A percentile compares a stretch with the other conserved stretches of the same genome.
Evolutionary conservation across 2,888 invertebrate genomes (phyloP).

Genomic region (Gastrophysa polygoni): DNA sequence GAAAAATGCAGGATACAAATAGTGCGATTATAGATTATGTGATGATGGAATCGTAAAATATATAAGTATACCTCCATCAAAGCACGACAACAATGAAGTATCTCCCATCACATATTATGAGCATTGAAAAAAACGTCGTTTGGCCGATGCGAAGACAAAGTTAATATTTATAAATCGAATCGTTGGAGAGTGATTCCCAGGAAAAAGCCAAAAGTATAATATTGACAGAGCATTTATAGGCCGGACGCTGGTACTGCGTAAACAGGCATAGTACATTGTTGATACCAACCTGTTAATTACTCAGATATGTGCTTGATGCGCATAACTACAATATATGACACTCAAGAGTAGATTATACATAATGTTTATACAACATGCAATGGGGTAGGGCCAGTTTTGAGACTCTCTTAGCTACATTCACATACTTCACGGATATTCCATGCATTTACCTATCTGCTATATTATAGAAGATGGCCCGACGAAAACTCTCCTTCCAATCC

Average conservation of each 20-base stretch:
- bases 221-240: conserved; percentile 60
- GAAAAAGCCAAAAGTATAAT: conserved; percentile 54
- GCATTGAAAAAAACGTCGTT: neutral
- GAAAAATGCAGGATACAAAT: too few relatives aligned
- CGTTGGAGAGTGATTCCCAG: conserved; percentile 54
- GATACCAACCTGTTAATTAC: conserved; percentile 59
- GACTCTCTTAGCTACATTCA: too few relatives aligned
- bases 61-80: too few relatives aligned
- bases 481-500: too few relatives aligned
- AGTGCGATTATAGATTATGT: too few relatives aligned
- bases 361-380: conserved; percentile 52
- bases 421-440: too few relatives aligned
- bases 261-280: conserved; percentile 49
- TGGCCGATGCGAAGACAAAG: conserved; percentile 48
- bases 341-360: conserved; percentile 54
- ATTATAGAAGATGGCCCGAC: too few relatives aligned
- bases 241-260: conserved; percentile 56
- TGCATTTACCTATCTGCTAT: too few relatives aligned
- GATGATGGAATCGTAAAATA: too few relatives aligned
- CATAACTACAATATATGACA: conserved; percentile 49
- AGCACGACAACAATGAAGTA: too few relatives aligned
- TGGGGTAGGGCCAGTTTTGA: conserved; percentile 9
- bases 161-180: conserved; percentile 58
- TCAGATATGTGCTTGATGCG: conserved; percentile 55
- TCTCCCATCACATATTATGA: too few relatives aligned